A percentile compares a stretch with the other conserved stretches of the same genome.
Evolutionary conservation across 2,888 invertebrate genomes (phyloP).

Genomic region (Orthosia gothica): DNA sequence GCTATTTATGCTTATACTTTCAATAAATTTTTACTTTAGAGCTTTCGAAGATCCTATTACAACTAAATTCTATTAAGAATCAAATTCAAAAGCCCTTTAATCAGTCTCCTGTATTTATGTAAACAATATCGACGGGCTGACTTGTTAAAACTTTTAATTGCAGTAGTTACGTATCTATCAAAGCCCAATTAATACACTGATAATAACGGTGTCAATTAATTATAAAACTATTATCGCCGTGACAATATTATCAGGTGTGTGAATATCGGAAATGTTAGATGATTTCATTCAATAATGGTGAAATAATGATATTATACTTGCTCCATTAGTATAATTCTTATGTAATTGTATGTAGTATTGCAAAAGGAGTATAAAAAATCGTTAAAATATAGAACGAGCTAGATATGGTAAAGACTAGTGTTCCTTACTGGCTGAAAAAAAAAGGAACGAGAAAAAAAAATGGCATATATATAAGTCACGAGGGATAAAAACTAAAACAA

Average conservation of each 20-base stretch:
- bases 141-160: conserved; percentile 25
- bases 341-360: too few relatives aligned
- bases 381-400: too few relatives aligned
- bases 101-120: neutral
- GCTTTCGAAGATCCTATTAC: neutral
- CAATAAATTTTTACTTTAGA: neutral
- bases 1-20: neutral
- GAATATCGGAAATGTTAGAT: neutral
- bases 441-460: too few relatives aligned
- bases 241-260: neutral
- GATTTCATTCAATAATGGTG: neutral
- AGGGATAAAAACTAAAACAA: too few relatives aligned
- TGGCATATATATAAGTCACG: too few relatives aligned
- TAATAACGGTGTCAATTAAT: neutral
- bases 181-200: neutral
- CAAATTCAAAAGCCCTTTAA: neutral
- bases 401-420: too few relatives aligned
- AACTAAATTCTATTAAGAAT: neutral
- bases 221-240: neutral
- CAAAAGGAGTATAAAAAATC: too few relatives aligned
- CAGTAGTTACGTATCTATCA: neutral
- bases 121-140: neutral
- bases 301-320: too few relatives aligned
- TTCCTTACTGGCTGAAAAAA: too few relatives aligned
- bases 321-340: too few relatives aligned